Percentiles rank a stretch among this genome's conserved stretches.
These are phyloP conservation scores for Trematomus loennbergii DNA, from an alignment of 2,113 vertebrate species.

Conservation along the genomic window DNA sequence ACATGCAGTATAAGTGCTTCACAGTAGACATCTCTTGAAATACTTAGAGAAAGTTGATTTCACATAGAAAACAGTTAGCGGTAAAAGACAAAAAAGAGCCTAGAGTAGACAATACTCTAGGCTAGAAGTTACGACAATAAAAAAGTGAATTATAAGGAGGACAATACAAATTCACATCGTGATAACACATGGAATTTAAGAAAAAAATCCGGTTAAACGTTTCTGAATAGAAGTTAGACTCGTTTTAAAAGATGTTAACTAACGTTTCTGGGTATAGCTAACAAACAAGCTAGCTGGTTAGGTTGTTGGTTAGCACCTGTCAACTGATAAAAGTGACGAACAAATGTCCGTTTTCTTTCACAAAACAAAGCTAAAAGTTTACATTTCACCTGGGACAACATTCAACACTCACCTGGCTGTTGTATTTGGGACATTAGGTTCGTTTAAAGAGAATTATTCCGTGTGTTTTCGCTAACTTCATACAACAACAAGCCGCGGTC, in stretches of 20 bases:
- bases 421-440: not conserved
- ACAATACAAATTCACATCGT: too few species aligned
- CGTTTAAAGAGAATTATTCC: fast-evolving
- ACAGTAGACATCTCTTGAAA: too few species aligned
- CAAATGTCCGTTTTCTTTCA: not conserved
- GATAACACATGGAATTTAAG: not conserved
- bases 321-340: not conserved
- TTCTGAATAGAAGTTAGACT: not conserved
- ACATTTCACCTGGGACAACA: fast-evolving
- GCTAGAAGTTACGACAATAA: too few species aligned
- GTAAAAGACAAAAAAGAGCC: too few species aligned
- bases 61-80: too few species aligned
- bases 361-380: fast-evolving
- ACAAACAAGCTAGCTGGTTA: not conserved
- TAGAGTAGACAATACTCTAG: too few species aligned
- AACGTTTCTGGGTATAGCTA: not conserved
- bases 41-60: too few species aligned
- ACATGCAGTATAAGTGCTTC: too few species aligned
- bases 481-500: conserved; percentile 51
- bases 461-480: not conserved
- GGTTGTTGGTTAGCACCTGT: not conserved
- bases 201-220: not conserved
- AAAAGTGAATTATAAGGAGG: too few species aligned
- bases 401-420: conserved; percentile 24
- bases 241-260: not conserved